phyloP scores from a whole-genome alignment of 1,140 invertebrate genomes.

The Pectinophora gossypiella region DNA sequence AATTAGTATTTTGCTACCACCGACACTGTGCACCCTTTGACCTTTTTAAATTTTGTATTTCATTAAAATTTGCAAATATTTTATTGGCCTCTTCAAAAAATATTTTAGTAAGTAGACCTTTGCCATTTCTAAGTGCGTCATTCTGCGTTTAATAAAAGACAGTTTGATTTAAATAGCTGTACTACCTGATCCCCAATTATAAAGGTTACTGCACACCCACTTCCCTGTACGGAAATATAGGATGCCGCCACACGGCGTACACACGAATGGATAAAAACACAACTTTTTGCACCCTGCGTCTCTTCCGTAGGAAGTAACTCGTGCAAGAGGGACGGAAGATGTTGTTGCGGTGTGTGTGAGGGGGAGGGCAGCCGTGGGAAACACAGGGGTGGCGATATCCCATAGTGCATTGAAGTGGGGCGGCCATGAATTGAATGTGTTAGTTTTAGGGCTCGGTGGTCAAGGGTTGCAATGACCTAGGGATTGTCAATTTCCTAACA shows the following conservation, averaged over 20 bases:
- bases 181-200: not conserved
- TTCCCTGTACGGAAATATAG: conserved; percentile 17
- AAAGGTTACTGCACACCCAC: conserved; percentile 10
- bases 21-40: too few relatives aligned
- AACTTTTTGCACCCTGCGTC: conserved; percentile 47
- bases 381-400: conserved; percentile 64
- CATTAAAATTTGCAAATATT: too few relatives aligned
- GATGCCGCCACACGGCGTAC: conserved; percentile 45
- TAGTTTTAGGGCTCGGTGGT: not conserved
- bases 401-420: conserved; percentile 56
- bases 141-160: too few relatives aligned
- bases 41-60: too few relatives aligned
- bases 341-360: conserved; percentile 12
- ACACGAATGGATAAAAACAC: conserved; percentile 58
- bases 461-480: too few relatives aligned
- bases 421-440: conserved; percentile 10
- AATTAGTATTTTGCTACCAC: too few relatives aligned
- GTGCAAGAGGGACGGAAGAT: conserved; percentile 26
- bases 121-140: too few relatives aligned
- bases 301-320: conserved; percentile 61
- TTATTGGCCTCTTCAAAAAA: too few relatives aligned
- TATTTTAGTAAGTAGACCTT: too few relatives aligned
- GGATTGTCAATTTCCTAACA: too few relatives aligned
- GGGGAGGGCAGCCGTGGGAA: conserved; percentile 54
- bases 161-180: too few relatives aligned